phyloP scores from a whole-genome alignment of 2,888 invertebrate species.

The Timema podura region DNA sequence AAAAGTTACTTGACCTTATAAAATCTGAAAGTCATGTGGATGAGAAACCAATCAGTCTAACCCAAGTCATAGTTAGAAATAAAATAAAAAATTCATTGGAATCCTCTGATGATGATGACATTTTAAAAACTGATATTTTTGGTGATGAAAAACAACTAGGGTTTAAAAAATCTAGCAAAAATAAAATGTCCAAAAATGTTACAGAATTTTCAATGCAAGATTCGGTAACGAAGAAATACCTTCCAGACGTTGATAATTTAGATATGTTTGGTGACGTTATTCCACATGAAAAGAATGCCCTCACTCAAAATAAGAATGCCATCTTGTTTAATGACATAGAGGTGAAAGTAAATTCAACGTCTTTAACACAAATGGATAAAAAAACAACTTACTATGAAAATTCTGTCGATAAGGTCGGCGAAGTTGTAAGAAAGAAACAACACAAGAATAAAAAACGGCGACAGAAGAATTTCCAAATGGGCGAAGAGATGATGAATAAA shows the following conservation, averaged over 20 bases:
- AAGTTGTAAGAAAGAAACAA: constrained; percentile 57
- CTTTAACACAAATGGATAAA: constrained; percentile 35
- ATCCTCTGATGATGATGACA: constrained; percentile 26
- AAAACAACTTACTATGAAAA: constrained; percentile 23
- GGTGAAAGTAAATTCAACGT: constrained; percentile 44
- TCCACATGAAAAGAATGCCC: constrained; percentile 24
- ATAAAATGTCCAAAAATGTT: constrained; percentile 19
- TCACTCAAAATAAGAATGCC: constrained; percentile 39
- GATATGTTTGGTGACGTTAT: constrained; percentile 25
- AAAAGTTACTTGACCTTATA: constrained; percentile 21
- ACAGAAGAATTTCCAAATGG: constrained; percentile 61
- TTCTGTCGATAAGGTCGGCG: constrained; percentile 27
- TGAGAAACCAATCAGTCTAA: constrained; percentile 23
- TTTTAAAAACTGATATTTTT: neutral
- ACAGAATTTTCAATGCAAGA: constrained; percentile 21
- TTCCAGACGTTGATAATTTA: constrained; percentile 21
- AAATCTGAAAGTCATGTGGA: constrained; percentile 22
- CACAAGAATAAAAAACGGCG: constrained; percentile 83
- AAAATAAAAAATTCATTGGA: constrained; percentile 25
- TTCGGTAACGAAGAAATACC: constrained; percentile 17
- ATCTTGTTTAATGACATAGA: constrained; percentile 46
- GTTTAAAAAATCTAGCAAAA: constrained; percentile 26
- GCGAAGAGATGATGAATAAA: constrained; percentile 47
- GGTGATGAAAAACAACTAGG: constrained; percentile 37
- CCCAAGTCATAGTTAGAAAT: constrained; percentile 20